phyloP scores from a whole-genome alignment of 2,888 invertebrate genomes.

The Euproctis similis region DNA sequence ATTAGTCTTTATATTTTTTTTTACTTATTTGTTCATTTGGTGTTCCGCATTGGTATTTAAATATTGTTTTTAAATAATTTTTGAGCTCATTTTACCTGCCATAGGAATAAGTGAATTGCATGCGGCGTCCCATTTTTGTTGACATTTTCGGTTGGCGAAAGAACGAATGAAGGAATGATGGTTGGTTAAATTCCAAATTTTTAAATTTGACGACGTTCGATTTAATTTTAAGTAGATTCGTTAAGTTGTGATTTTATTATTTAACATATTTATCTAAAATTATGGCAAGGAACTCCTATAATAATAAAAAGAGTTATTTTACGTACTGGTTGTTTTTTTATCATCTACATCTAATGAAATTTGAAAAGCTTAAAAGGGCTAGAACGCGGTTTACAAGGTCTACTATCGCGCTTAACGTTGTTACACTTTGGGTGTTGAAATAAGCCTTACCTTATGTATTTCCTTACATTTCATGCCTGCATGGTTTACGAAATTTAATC shows the following conservation, averaged over 20 bases:
- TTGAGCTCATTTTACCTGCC: constrained; percentile 70
- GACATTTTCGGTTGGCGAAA: constrained; percentile 19
- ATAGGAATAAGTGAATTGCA: constrained; percentile 67
- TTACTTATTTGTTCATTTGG: constrained; percentile 47
- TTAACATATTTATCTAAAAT: constrained; percentile 74
- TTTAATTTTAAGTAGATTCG: constrained; percentile 74
- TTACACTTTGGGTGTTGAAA: too few species aligned
- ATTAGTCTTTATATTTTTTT: constrained; percentile 24
- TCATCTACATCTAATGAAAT: too few species aligned
- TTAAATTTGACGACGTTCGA: constrained; percentile 50
- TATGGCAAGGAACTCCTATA: constrained; percentile 72
- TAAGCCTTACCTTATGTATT: too few species aligned
- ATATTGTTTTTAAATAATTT: constrained; percentile 57
- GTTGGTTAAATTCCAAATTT: constrained; percentile 49
- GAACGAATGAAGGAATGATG: too few species aligned
- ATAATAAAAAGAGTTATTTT: constrained; percentile 63
- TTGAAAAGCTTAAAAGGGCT: too few species aligned
- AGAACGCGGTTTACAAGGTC: too few species aligned
- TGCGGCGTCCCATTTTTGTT: constrained; percentile 45
- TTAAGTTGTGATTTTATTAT: constrained; percentile 74
- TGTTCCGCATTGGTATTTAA: constrained; percentile 48
- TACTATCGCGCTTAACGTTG: too few species aligned
- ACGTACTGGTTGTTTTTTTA: constrained; percentile 31
- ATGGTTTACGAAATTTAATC: too few species aligned
- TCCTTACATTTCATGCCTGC: too few species aligned